phyloP scores from a whole-genome alignment of 2,888 invertebrate genomes.

The Scotopteryx bipunctaria region DNA sequence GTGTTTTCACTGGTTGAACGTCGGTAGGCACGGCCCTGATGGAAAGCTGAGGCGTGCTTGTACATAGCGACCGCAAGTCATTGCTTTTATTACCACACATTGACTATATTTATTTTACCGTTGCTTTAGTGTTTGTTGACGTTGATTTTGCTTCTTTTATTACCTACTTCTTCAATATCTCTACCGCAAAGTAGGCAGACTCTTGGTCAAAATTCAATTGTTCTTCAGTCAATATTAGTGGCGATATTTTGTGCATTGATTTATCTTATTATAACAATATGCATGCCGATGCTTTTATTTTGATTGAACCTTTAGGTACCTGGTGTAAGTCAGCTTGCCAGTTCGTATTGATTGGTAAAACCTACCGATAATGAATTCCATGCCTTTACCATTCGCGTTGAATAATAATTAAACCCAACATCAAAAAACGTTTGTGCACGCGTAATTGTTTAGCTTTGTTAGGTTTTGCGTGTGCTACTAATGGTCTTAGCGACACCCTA shows the following conservation, averaged over 20 bases:
- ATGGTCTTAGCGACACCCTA: not conserved
- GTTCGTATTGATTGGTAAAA: conserved; percentile 19
- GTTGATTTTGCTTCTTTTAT: conserved; percentile 1
- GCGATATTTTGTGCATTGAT: not conserved
- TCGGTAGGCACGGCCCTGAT: conserved; percentile 16
- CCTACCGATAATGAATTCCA: conserved; percentile 19
- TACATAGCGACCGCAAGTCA: conserved; percentile 1
- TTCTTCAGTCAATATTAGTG: not conserved
- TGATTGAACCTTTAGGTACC: too few relatives aligned
- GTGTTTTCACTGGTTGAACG: conserved; percentile 19
- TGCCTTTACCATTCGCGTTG: conserved; percentile 11
- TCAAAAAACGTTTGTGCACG: conserved; percentile 7
- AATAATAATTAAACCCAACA: conserved; percentile 18
- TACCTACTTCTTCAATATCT: too few relatives aligned
- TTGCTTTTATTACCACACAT: conserved; percentile 10
- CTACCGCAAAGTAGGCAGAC: too few relatives aligned
- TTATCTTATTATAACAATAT: not conserved
- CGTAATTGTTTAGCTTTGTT: conserved; percentile 7
- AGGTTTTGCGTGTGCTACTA: not conserved
- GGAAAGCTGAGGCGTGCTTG: conserved; percentile 15
- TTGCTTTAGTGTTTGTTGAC: too few relatives aligned
- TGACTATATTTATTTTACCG: conserved; percentile 9
- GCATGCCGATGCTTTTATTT: too few relatives aligned
- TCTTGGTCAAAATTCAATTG: not conserved
- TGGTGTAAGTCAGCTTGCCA: not conserved